Evolutionary conservation across 2,113 vertebrate species (phyloP), one percentile per base, ranked within the genome.

Genomic region (Lophotis ruficrista): DNA sequence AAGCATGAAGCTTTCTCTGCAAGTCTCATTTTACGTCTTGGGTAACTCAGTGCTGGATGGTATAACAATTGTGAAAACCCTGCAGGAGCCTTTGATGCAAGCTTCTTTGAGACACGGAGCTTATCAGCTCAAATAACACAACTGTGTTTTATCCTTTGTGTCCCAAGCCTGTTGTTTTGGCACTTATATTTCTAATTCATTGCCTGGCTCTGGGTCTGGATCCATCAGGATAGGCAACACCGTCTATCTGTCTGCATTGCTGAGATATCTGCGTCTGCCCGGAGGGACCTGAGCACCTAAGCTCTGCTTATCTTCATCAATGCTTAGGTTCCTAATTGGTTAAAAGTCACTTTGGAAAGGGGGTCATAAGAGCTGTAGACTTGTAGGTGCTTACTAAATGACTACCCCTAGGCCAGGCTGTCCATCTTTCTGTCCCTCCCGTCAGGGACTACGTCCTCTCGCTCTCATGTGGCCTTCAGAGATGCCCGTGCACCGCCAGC

Each of bases 111-210:
- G 89, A 87, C 5, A 3, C 23, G 28, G 58, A 45, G 83, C 71
- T 93, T 92, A 96, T 93, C 88, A 83, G 87, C 87, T 85, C 73
- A 87, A 88, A 93, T 91, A 95, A 88, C 90, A 90, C 78, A 91
- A 94, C 64, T 79, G 93, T 70, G 90, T 95, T 92, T 87, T 65
- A 84, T 97, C 90, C 62, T 79, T 83, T 60, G n/a, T 66, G 75
- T 92, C 92, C 83, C 66, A 47, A 72, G 81, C 79, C 64, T 69
- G 69, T 64, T 91, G 68, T 78, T 93, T 96, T 90, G 89, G 93
- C 72, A 87, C 86, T 96, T 91, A 64, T 47, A 88, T 83, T 95
- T 83, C 78, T 93, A 91, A 95, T 93, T 93, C 58, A 62, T 82
- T 83, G 91, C 70, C 91, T 82, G 65, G 57, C 61, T 81, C 61